Evolutionary conservation across 1,140 invertebrate genomes (phyloP).

Genomic region (Meteorus sp.): DNA sequence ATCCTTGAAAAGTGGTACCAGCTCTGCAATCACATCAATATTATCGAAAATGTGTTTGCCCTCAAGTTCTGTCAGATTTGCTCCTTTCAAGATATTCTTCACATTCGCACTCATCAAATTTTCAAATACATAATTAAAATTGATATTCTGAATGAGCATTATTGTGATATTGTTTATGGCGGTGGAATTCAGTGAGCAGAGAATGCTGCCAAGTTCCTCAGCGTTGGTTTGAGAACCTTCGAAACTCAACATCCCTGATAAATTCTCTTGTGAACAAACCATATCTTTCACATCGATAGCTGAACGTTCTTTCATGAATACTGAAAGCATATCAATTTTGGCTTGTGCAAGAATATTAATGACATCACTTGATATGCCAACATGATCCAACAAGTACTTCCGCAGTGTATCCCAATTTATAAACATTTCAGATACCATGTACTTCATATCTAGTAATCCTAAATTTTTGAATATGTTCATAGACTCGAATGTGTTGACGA

Average conservation of each 20-base stretch:
- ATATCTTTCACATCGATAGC: slow-evolving; percentile 46
- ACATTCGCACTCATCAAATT: slow-evolving; percentile 55
- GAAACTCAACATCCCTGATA: slow-evolving; percentile 45
- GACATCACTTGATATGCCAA: slow-evolving; percentile 38
- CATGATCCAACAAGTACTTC: slow-evolving; percentile 41
- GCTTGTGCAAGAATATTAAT: slow-evolving; percentile 39
- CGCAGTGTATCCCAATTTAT: slow-evolving; percentile 49
- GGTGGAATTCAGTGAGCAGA: slow-evolving; percentile 56
- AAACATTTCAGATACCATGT: slow-evolving; percentile 50
- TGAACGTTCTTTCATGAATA: slow-evolving; percentile 45
- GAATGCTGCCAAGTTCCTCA: slow-evolving; percentile 49
- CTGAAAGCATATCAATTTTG: slow-evolving; percentile 52
- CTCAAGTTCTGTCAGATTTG: slow-evolving; percentile 57
- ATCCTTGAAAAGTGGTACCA: slow-evolving; percentile 55
- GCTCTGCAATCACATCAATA: slow-evolving; percentile 52
- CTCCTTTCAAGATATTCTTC: slow-evolving; percentile 56
- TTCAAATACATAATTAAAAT: slow-evolving; percentile 58
- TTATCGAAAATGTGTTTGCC: slow-evolving; percentile 53
- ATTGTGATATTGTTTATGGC: slow-evolving; percentile 53
- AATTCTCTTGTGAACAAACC: slow-evolving; percentile 47
- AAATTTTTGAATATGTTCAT: slow-evolving; percentile 55
- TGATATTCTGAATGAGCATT: slow-evolving; percentile 57
- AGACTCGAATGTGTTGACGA: slow-evolving; percentile 48
- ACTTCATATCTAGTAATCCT: slow-evolving; percentile 46
- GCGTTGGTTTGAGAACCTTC: slow-evolving; percentile 36